Evolutionary conservation across 37 sponge, comb jelly and placozoan species (phyloP), one percentile per base, ranked within the genome.

Genomic region (Spongia lamella): DNA sequence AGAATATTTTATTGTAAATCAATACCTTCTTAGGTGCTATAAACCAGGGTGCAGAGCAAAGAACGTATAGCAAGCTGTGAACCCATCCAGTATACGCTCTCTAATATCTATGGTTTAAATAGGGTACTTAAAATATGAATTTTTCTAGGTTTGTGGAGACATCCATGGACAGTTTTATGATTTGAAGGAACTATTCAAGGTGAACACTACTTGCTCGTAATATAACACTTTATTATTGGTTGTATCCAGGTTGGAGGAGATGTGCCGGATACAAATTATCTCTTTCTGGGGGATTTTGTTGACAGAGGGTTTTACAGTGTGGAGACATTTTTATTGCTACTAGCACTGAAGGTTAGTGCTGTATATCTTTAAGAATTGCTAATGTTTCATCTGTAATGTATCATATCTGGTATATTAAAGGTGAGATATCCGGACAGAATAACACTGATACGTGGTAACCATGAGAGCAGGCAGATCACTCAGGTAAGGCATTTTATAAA

Each of bases 241-340:
- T 19, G 31, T 56, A 67, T 53, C 17, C 65, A 92, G 93, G 94
- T 96, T n/a, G 99, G 99, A 55, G 99, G 99, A n/a, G 99, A 95
- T 79, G 99, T 98, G 15, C 99, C 99, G 0, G 93, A 95, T 51
- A 98, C 93, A 15, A 98, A 98, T 76, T 98, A 98, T 59, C 73
- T 98, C 17, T 98, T 98, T 38, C 78, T 98, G 61, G 99, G 99
- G 3, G 99, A 98, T 76, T 98, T 98, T 80, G 99, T 98, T 20
- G 99, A 98, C 63, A 39, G 99, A 80, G 99, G 99, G 22, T 98
- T 95, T 60, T 98, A 90, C 83, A 98, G 99, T 76, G 99, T 98
- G 16, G 99, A 98, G 62, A 98, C 99, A 7, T 98, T 98, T 66
- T 85, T 98, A 20, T 81, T 98, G n/a, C 82, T 98, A 4, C 75